Evolutionary conservation across 2,113 vertebrate species (phyloP).

Genomic region (Euleptes europaea): DNA sequence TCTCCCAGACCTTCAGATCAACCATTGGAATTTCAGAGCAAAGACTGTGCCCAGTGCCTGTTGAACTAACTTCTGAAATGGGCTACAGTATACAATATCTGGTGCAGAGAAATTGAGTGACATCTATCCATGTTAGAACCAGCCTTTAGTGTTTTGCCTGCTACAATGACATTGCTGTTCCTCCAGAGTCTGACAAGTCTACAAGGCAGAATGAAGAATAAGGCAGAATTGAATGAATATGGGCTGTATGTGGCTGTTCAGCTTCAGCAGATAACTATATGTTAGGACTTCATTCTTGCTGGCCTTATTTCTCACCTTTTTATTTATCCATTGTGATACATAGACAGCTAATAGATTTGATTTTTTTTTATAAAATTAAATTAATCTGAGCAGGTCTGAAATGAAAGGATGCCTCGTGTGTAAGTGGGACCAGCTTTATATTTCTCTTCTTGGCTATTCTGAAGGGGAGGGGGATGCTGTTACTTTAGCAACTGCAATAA

Average conservation of each 20-base stretch:
- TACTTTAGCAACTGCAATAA: conserved; percentile 20
- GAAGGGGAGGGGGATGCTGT: neutral
- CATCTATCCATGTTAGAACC: neutral
- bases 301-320: neutral
- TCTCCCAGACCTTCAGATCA: too few species aligned
- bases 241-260: neutral
- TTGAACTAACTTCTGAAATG: too few species aligned
- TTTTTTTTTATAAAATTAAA: conserved; percentile 24
- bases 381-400: conserved; percentile 27
- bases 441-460: conserved; percentile 23
- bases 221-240: neutral
- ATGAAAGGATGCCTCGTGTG: conserved; percentile 10
- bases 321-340: neutral
- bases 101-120: neutral
- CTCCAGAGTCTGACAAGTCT: neutral
- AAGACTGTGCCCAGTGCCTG: too few species aligned
- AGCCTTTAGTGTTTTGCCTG: neutral
- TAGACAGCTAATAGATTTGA: conserved; percentile 27
- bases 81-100: neutral
- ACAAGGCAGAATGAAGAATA: neutral
- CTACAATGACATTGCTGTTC: neutral
- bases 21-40: too few species aligned
- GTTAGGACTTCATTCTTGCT: neutral
- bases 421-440: conserved; percentile 20
- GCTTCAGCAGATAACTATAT: neutral